phyloP scores from a whole-genome alignment of 2,888 invertebrate genomes.

The Eristalis tenax region DNA sequence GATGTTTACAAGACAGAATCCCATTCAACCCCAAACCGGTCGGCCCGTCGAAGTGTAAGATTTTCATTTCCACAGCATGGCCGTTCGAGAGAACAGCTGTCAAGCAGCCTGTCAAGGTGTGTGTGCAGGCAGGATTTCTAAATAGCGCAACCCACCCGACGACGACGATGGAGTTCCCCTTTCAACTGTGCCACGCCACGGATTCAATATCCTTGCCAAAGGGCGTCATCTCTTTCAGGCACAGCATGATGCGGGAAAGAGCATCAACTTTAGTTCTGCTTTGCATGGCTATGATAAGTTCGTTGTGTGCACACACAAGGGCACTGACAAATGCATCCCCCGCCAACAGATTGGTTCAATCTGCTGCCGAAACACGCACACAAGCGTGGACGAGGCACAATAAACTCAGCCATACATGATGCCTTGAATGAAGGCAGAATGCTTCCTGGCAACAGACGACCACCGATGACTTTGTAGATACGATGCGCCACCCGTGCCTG shows the following conservation, averaged over 20 bases:
- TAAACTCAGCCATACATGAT: neutral
- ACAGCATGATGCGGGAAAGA: neutral
- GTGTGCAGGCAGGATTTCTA: no score
- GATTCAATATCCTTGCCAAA: slow-evolving; percentile 64
- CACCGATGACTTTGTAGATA: neutral
- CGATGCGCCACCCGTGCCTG: neutral
- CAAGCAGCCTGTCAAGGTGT: slow-evolving; percentile 16
- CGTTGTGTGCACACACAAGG: slow-evolving; percentile 54
- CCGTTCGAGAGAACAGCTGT: slow-evolving; percentile 48
- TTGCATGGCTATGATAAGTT: slow-evolving; percentile 59
- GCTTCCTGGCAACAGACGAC: slow-evolving; percentile 7
- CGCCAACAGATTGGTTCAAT: slow-evolving; percentile 10
- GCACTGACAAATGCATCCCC: slow-evolving; percentile 18
- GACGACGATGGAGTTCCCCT: slow-evolving; percentile 39
- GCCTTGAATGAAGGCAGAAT: neutral
- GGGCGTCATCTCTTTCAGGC: slow-evolving; percentile 7
- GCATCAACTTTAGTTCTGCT: slow-evolving; percentile 17
- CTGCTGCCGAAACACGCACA: slow-evolving; percentile 8
- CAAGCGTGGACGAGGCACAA: neutral
- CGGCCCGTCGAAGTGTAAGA: slow-evolving; percentile 49
- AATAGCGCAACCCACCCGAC: slow-evolving; percentile 33
- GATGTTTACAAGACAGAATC: slow-evolving; percentile 44
- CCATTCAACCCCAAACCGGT: slow-evolving; percentile 42
- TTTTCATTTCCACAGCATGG: slow-evolving; percentile 45
- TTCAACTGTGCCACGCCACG: slow-evolving; percentile 58